Base-by-base conservation (phyloP, 2,888 invertebrate species). In the Pasiphila rectangulata region DNA sequence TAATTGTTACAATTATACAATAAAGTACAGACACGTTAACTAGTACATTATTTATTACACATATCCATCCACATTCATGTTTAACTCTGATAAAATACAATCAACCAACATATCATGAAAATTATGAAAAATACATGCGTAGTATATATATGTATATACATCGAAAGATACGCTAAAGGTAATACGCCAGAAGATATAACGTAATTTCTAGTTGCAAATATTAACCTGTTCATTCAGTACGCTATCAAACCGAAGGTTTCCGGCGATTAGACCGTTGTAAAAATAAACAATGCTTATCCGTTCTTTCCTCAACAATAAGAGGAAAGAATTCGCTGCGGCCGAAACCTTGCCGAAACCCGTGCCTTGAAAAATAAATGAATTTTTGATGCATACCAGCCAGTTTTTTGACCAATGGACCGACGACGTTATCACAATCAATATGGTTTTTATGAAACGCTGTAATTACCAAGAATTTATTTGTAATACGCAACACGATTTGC, bases 341-440 rank as follows among this genome's bases (percentile, higher is more conserved):
- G 15, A 21, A 30, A 16, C 29, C 29, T 29, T 16, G 29, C 24
- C 29, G 4, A 49, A 49, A 48, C 43, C 20, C 19, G 45, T 34
- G 27, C 36, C 36, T 45, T 41, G 36, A 37, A 50, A 50, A 50
- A 50, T 45, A 50, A 49, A 49, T 4, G 17, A 49, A 39, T n/a
- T n/a, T n/a, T n/a, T 48, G 38, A 41, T 27, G 25, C 36, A 50
- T 50, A 23, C 49, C 45, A n/a, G 6, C 15, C 36, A 41, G 40
- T 45, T 32, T 50, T 34, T 53, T 43, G 41, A 53, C 35, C 42
- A 46, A 16, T 1, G 5, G 25, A 2, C 24, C 25, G 6, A 5
- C n/a, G n/a, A n/a, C n/a, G n/a, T n/a, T n/a, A n/a, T n/a, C n/a
- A n/a, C 12, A 12, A 25, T 24, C 5, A 7, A 13, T 27, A 13